Conservation (phyloP, 2,888 invertebrate genomes). For the Agonopterix alstromeriana region DNA sequence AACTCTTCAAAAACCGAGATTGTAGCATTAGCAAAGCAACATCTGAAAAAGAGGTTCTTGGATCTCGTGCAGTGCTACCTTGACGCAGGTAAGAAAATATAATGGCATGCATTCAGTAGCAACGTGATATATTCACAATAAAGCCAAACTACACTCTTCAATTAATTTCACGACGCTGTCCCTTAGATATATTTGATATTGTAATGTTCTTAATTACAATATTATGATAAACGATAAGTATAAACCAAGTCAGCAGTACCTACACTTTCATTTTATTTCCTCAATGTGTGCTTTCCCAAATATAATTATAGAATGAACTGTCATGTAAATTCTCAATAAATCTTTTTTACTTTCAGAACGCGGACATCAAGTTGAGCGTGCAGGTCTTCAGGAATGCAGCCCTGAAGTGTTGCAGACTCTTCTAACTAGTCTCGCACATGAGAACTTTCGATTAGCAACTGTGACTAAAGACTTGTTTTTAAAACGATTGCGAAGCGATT, state of each 20-base stretch:
- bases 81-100: conserved; percentile 79
- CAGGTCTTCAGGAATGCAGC: conserved; percentile 92
- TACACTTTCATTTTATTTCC: neutral
- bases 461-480: conserved; percentile 89
- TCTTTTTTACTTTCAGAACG: conserved; percentile 63
- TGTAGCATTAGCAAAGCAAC: conserved; percentile 83
- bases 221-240: neutral
- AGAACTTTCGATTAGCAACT: conserved; percentile 80
- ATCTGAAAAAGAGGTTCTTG: conserved; percentile 88
- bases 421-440: conserved; percentile 79
- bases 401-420: conserved; percentile 93
- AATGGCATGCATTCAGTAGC: too few relatives aligned
- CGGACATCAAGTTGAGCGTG: conserved; percentile 82
- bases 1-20: conserved; percentile 88
- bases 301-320: too few relatives aligned
- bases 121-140: too few relatives aligned
- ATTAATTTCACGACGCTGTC: too few relatives aligned
- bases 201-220: too few relatives aligned
- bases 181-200: too few relatives aligned
- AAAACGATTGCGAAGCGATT: conserved; percentile 88
- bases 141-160: too few relatives aligned
- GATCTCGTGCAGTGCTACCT: conserved; percentile 91
- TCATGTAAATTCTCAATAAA: neutral
- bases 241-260: neutral
- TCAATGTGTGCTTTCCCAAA: too few relatives aligned